A percentile compares a stretch with the other conserved stretches of the same genome.
Conservation (phyloP, 64 coral and sea anemone genomes). For the Stylophora pistillata region DNA sequence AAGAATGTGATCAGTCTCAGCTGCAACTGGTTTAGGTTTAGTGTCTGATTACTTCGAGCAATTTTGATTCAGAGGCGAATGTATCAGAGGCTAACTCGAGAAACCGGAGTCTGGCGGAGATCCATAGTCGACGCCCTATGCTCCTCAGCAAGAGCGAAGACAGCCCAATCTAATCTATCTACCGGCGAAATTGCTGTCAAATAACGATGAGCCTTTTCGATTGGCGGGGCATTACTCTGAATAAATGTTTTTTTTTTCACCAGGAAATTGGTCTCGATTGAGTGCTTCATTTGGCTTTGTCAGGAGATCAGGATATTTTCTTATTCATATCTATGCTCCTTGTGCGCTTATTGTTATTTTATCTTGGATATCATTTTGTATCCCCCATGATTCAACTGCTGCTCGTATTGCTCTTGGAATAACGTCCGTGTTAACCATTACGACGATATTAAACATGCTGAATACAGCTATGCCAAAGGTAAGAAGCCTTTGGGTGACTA, state of each 20-base stretch:
- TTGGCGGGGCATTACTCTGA: not conserved
- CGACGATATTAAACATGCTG: conserved; percentile 87
- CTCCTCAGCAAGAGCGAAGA: no score
- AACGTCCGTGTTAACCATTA: conserved; percentile 86
- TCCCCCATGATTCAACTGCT: conserved; percentile 89
- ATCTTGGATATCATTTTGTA: conserved; percentile 99
- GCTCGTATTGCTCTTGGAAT: conserved; percentile 89
- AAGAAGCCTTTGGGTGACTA: not conserved
- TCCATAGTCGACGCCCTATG: no score
- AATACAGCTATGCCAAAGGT: conserved; percentile 96
- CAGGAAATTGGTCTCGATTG: conserved; percentile 94
- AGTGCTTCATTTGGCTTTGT: conserved; percentile 58
- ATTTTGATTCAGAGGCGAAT: no score
- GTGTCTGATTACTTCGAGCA: no score
- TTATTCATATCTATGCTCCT: conserved; percentile 95
- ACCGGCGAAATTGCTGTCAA: no score
- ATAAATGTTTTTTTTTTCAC: conserved; percentile 18
- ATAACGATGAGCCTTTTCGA: no score
- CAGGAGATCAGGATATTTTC: conserved; percentile 87
- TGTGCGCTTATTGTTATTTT: conserved; percentile 94
- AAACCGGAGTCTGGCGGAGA: no score
- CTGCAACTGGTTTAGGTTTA: no score
- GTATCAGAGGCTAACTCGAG: no score
- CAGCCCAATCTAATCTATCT: no score
- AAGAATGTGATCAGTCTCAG: no score